Evolutionary conservation across 35 echinoderm and acorn worm genomes (phyloP).

Genomic region (Ptychodera flava): DNA sequence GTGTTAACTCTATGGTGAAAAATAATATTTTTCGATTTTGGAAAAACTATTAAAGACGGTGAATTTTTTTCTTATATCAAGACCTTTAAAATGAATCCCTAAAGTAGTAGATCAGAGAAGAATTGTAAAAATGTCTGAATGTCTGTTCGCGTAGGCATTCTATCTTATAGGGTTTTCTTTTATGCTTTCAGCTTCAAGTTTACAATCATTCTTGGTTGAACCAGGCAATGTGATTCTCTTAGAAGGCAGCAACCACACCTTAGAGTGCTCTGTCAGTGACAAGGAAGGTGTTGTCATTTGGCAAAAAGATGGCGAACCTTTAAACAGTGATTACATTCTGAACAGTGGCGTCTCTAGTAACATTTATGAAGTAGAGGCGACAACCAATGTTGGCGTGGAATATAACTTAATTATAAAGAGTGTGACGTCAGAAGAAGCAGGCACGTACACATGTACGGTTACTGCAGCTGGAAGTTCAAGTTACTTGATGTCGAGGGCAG

Average conservation of each 20-base stretch:
- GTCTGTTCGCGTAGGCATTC: too few species aligned
- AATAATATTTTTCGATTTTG: too few species aligned
- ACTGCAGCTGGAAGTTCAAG: slow-evolving; percentile 14
- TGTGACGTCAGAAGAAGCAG: slow-evolving; percentile 36
- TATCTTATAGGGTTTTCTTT: too few species aligned
- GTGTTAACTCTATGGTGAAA: too few species aligned
- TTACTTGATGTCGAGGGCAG: slow-evolving; percentile 45
- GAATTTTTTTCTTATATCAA: too few species aligned
- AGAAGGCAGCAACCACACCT: background rate
- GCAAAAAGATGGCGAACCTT: background rate
- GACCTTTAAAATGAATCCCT: too few species aligned
- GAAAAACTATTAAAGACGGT: too few species aligned
- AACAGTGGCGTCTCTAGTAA: background rate
- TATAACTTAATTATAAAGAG: slow-evolving; percentile 54
- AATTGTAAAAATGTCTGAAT: too few species aligned
- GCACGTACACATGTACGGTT: slow-evolving; percentile 52
- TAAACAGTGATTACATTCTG: background rate
- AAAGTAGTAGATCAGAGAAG: too few species aligned
- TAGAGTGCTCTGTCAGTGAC: background rate
- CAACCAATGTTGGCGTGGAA: slow-evolving; percentile 54
- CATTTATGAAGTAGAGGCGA: background rate
- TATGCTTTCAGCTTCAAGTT: too few species aligned
- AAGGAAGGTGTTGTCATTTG: background rate
- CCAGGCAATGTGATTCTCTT: background rate
- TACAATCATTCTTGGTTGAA: slow-evolving; percentile 22